These are phyloP conservation scores for Machimus atricapillus DNA, from an alignment of 2,888 invertebrate genomes.

Conservation along the genomic window DNA sequence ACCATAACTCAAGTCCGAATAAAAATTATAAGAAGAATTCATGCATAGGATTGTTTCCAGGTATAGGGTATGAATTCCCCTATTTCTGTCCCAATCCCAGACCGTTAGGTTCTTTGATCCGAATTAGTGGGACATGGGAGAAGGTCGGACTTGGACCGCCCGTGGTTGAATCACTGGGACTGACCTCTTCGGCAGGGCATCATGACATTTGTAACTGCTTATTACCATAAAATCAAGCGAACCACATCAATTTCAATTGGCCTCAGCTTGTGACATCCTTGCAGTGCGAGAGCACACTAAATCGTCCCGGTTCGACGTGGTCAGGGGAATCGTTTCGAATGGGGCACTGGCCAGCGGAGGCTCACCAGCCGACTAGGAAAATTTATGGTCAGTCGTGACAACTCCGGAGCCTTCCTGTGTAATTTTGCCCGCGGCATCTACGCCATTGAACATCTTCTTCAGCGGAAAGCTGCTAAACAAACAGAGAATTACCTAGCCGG, in stretches of 20 bases:
- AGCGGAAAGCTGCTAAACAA: constrained; percentile 44
- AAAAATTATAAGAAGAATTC: background rate
- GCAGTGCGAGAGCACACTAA: constrained; percentile 29
- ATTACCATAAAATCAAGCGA: constrained; percentile 33
- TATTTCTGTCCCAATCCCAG: background rate
- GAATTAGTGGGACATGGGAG: background rate
- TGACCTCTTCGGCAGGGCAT: background rate
- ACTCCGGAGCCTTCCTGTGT: constrained; percentile 51
- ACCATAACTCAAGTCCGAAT: background rate
- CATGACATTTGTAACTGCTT: constrained; percentile 36
- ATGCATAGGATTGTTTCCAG: background rate
- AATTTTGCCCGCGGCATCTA: constrained; percentile 48
- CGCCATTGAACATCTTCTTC: constrained; percentile 40
- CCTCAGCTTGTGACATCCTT: constrained; percentile 29
- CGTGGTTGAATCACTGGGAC: background rate
- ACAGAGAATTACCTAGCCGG: constrained; percentile 42
- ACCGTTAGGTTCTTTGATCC: background rate
- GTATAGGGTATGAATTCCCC: background rate
- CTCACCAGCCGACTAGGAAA: constrained; percentile 37
- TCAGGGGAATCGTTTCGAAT: background rate
- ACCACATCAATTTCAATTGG: constrained; percentile 39
- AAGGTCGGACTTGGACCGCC: background rate
- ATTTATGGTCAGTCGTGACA: constrained; percentile 52
- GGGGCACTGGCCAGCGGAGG: background rate
- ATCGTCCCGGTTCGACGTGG: constrained; percentile 2